phyloP scores from a whole-genome alignment of 2,113 vertebrate genomes.

The Carettochelys insculpta region DNA sequence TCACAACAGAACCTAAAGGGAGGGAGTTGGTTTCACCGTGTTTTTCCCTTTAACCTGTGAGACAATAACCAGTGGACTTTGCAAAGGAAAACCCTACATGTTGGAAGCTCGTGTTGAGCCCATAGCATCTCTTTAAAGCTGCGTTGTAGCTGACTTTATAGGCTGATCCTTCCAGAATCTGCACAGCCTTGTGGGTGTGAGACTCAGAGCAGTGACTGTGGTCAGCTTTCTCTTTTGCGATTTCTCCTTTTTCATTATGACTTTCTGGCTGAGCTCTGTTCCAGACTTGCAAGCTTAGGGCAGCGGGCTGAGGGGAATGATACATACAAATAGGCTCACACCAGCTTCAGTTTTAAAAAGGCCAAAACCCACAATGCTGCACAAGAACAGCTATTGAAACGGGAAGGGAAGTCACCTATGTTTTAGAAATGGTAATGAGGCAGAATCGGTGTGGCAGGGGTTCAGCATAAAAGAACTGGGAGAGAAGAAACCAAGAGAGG shows the following conservation, averaged over 20 bases:
- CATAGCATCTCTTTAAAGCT: neutral
- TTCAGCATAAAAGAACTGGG: fast-evolving
- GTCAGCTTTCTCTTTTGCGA: slow-evolving; percentile 61
- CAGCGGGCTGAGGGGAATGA: neutral
- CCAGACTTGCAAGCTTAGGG: neutral
- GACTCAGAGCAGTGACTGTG: slow-evolving; percentile 6
- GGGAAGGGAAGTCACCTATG: neutral
- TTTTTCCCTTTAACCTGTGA: neutral
- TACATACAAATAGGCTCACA: slow-evolving; percentile 6
- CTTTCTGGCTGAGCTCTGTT: slow-evolving; percentile 14
- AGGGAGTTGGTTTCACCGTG: neutral
- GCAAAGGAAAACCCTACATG: neutral
- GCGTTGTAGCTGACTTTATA: fast-evolving
- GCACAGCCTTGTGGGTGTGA: neutral
- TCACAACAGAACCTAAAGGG: neutral
- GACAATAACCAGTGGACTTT: neutral
- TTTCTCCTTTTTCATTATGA: slow-evolving; percentile 54
- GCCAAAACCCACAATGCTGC: slow-evolving; percentile 2
- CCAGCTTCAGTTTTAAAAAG: neutral
- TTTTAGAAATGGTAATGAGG: slow-evolving; percentile 19
- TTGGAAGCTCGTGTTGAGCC: neutral
- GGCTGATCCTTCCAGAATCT: neutral
- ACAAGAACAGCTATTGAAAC: neutral
- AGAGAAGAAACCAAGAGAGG: neutral
- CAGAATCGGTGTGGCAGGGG: neutral